A percentile compares a stretch with the other conserved stretches of the same genome.
Evolutionary conservation across 2,797 vertebrate genomes (phyloP).

Genomic region (Sebastiscus tertius): DNA sequence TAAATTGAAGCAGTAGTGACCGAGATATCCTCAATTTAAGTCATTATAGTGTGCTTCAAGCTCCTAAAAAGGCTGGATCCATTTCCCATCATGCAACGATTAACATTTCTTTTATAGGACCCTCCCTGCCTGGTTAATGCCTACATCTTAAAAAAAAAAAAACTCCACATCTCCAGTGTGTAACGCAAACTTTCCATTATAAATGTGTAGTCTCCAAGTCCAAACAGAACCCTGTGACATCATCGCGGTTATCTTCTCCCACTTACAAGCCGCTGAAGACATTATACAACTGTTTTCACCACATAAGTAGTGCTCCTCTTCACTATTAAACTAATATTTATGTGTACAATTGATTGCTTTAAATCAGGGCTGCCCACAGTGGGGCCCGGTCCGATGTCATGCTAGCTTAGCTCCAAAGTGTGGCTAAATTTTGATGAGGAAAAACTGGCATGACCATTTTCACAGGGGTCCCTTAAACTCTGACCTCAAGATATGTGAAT

Average conservation of each 20-base stretch:
- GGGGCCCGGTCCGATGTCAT: too few relatives aligned
- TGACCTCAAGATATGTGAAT: too few relatives aligned
- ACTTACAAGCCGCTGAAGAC: background rate
- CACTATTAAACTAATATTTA: background rate
- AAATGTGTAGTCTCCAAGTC: background rate
- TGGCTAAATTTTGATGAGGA: too few relatives aligned
- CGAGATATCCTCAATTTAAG: background rate
- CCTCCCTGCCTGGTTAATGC: background rate
- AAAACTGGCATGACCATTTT: too few relatives aligned
- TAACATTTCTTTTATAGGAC: accelerated
- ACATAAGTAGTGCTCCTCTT: background rate
- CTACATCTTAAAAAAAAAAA: background rate
- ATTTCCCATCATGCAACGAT: background rate
- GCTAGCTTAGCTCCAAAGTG: too few relatives aligned
- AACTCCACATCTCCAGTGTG: background rate
- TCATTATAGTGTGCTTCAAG: background rate
- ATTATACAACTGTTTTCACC: background rate
- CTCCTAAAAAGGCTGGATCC: background rate
- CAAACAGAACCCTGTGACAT: background rate
- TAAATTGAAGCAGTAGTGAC: background rate
- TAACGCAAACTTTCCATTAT: background rate
- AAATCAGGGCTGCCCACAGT: background rate
- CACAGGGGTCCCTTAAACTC: too few relatives aligned
- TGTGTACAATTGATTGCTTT: background rate
- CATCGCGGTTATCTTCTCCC: background rate